These are phyloP conservation scores for Trachurus trachurus DNA, from an alignment of 2,797 vertebrate genomes.

Conservation along the genomic window DNA sequence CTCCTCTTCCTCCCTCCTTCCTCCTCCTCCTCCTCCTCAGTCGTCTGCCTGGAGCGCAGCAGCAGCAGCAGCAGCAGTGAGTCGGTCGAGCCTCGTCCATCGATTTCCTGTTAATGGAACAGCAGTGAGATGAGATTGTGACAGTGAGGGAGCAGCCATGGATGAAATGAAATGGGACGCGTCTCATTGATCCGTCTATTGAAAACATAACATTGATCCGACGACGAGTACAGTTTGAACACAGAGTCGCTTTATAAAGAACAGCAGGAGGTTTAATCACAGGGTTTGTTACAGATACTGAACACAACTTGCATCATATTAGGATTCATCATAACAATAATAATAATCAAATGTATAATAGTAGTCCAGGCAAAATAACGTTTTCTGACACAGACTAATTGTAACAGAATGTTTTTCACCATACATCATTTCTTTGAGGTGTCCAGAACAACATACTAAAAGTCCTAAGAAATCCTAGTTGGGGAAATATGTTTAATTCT, in stretches of 20 bases:
- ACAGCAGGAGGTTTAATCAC: background rate
- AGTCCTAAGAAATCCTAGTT: too few species aligned
- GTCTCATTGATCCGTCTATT: slow-evolving; percentile 82
- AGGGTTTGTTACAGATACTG: background rate
- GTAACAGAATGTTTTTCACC: too few species aligned
- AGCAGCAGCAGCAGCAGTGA: background rate
- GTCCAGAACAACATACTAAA: too few species aligned
- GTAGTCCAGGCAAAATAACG: too few species aligned
- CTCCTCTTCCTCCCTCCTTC: too few species aligned
- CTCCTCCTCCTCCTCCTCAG: too few species aligned
- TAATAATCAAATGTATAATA: too few species aligned
- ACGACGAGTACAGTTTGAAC: slow-evolving; percentile 5
- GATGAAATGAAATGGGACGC: slow-evolving; percentile 85
- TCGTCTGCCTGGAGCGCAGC: slow-evolving; percentile 29
- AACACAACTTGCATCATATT: too few species aligned
- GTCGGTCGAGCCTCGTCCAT: slow-evolving; percentile 41
- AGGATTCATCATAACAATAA: too few species aligned
- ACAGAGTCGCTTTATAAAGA: background rate
- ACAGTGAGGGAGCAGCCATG: slow-evolving; percentile 76
- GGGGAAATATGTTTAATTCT: too few species aligned
- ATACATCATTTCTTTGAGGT: too few species aligned
- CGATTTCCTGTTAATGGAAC: slow-evolving; percentile 81
- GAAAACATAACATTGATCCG: slow-evolving; percentile 38
- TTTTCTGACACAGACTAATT: too few species aligned
- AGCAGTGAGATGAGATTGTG: slow-evolving; percentile 67